These are phyloP conservation scores for Apodemia zela DNA, from an alignment of 2,888 invertebrate genomes.

Conservation along the genomic window DNA sequence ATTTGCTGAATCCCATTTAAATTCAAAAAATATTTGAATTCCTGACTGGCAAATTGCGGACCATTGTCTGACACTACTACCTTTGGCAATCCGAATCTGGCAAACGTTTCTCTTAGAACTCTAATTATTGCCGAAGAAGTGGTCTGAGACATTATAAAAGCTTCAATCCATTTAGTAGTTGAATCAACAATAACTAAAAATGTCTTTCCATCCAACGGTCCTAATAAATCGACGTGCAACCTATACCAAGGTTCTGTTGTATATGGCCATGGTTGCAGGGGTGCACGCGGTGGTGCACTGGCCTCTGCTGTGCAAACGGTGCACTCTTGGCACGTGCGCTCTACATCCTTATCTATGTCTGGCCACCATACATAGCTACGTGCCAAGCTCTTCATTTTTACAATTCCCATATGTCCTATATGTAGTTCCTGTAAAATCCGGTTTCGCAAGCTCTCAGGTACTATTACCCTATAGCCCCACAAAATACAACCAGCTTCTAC, in stretches of 20 bases:
- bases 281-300: conserved; percentile 25
- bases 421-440: conserved; percentile 28
- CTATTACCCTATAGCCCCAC: conserved; percentile 30
- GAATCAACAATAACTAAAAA: conserved; percentile 21
- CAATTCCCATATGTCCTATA: conserved; percentile 29
- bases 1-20: conserved; percentile 22
- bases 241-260: conserved; percentile 27
- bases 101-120: conserved; percentile 23
- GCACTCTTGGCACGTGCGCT: conserved; percentile 21
- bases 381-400: conserved; percentile 32
- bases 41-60: conserved; percentile 27
- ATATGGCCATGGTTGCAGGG: conserved; percentile 33
- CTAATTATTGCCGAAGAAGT: conserved; percentile 20
- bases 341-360: conserved; percentile 21
- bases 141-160: too few relatives aligned
- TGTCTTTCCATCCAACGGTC: conserved; percentile 18
- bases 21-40: conserved; percentile 24
- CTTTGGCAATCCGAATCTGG: conserved; percentile 23
- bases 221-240: conserved; percentile 33
- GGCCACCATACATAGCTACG: conserved; percentile 26
- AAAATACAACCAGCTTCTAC: conserved; percentile 26
- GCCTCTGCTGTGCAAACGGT: conserved; percentile 23
- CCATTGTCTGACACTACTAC: conserved; percentile 30
- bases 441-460: conserved; percentile 23
- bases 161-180: too few relatives aligned